Base-by-base conservation (phyloP, 2,888 invertebrate species). In the Morpho deidamia region DNA sequence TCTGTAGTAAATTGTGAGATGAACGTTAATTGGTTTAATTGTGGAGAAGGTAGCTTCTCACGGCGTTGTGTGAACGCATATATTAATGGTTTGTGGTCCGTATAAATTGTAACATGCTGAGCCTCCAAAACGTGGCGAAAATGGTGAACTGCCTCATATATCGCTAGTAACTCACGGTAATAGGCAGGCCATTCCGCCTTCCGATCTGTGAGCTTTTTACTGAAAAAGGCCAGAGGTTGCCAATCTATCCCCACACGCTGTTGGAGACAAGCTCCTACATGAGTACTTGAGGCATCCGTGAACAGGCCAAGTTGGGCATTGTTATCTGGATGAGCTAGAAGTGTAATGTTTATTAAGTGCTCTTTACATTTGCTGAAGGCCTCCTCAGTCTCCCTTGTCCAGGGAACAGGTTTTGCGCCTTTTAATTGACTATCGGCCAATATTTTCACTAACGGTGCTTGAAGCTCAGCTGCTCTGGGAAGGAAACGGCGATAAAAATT, bases 201-300 rank as follows among this genome's bases (percentile, higher is more conserved):
- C 0, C 72, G 56, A n/a, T 59, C 43, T 7, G 55, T 61, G 1
- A 78, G 54, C 14, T 51, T 52, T 10, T 50, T 51, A 5, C 54
- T 54, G 50, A 58, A 60, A 44, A 52, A 60, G 32, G 49, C 58
- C 43, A 56, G 42, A 3, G 56, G 56, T 38, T 47, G 50, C 65
- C 69, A 68, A 0, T 50, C 23, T 23, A 60, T 47, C 8, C 64
- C 42, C 5, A 61, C 49, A 1, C 49, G n/a, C 61, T 79, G 76
- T 53, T 80, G 71, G 10, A 83, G 43, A 0, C 65, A 69, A 0
- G 72, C 73, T 2, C 78, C 79, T 8, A 73, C 61, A 3, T 72
- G 64, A 0, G 39, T 58, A 40, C 73, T 65, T 0, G 76, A 80
- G 1, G 80, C 80, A 57, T 79, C 75, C 0, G 62, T 60, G 34